A percentile compares a stretch with the other conserved stretches of the same genome.
Evolutionary conservation across 2,797 vertebrate genomes (phyloP).

Genomic region (Phoebastria nigripes): DNA sequence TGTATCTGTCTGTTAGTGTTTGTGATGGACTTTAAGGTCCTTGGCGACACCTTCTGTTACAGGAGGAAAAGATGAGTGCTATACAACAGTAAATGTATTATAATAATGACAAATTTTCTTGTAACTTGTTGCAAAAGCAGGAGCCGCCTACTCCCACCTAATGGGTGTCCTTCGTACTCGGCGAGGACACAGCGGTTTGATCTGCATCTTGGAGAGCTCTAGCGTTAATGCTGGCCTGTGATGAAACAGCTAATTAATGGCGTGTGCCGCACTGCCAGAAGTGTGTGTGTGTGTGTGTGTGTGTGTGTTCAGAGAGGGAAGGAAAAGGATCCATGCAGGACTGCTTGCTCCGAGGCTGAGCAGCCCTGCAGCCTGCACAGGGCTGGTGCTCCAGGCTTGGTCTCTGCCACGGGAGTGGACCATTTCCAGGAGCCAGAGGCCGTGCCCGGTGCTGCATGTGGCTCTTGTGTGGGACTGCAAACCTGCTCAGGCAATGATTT

Average conservation of each 20-base stretch:
- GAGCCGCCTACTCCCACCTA: background rate
- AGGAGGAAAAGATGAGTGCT: background rate
- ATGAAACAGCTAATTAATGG: background rate
- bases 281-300: background rate
- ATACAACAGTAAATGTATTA: fast-evolving
- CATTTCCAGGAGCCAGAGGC: background rate
- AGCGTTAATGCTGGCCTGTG: background rate
- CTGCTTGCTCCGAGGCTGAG: background rate
- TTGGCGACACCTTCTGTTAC: background rate
- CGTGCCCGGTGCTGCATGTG: fast-evolving
- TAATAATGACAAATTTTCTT: background rate
- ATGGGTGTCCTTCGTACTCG: background rate
- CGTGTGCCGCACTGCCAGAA: background rate
- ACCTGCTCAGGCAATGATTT: background rate
- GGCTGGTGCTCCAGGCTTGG: background rate
- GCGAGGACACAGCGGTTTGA: background rate
- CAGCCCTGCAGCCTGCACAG: background rate
- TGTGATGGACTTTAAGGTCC: background rate
- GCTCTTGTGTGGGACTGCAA: background rate
- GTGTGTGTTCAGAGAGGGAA: background rate
- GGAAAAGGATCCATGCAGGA: background rate
- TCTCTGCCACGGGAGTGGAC: background rate
- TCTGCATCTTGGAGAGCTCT: background rate
- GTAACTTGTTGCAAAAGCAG: background rate
- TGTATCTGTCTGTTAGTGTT: background rate